Evolutionary conservation across 2,113 vertebrate species (phyloP).

Genomic region (Prionailurus bengalensis): DNA sequence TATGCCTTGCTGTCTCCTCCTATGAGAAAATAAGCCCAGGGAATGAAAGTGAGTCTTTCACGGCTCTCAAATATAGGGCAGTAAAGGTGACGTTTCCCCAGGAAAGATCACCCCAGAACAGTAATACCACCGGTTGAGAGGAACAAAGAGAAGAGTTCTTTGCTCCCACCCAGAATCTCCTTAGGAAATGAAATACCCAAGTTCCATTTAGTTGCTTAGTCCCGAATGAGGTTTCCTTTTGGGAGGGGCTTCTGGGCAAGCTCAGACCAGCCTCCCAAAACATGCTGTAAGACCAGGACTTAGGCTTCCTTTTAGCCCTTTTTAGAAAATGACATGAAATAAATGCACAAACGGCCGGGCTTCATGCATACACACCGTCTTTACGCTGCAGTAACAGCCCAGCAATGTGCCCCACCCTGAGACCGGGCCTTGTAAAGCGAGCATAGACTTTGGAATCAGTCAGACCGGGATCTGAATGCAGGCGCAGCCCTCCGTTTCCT

Average conservation of each 20-base stretch:
- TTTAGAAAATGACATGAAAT: constrained; percentile 17
- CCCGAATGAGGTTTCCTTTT: neutral
- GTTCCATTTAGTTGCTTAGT: neutral
- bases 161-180: neutral
- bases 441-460: constrained; percentile 4
- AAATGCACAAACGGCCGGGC: neutral
- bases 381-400: neutral
- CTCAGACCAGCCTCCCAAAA: neutral
- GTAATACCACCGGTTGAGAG: neutral
- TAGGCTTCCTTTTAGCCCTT: constrained; percentile 4
- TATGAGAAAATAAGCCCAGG: neutral
- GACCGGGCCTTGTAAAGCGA: neutral
- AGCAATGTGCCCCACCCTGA: accelerated
- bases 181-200: neutral
- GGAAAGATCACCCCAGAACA: neutral
- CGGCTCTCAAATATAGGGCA: neutral
- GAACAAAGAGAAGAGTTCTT: neutral
- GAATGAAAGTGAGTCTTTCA: neutral
- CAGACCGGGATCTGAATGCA: neutral
- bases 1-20: neutral
- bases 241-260: neutral
- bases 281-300: neutral
- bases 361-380: neutral
- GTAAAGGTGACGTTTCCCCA: neutral
- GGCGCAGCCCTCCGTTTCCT: neutral